phyloP scores from a whole-genome alignment of 2,797 vertebrate genomes.

The Potorous gilbertii region DNA sequence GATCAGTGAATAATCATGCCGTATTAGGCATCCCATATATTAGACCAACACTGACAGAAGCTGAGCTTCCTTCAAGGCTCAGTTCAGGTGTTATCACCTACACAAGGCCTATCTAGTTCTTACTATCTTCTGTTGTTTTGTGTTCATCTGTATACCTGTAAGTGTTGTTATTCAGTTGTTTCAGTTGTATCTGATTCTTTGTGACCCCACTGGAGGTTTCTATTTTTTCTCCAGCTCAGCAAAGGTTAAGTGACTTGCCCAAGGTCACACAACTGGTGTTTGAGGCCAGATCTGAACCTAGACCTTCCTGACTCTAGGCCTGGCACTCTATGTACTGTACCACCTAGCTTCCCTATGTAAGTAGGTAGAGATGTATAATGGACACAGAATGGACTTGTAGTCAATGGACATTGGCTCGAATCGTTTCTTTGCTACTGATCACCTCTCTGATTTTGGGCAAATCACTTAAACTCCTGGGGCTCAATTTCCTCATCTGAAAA shows the following conservation, averaged over 20 bases:
- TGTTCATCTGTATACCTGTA: not conserved
- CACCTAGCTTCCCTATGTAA: not conserved
- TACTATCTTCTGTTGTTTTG: not conserved
- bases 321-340: not conserved
- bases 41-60: slow-evolving; percentile 27
- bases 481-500: not conserved
- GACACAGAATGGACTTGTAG: not conserved
- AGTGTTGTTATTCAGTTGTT: no score
- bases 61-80: not conserved
- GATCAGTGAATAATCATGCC: slow-evolving; percentile 46
- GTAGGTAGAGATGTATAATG: not conserved
- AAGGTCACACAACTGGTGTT: not conserved
- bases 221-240: not conserved
- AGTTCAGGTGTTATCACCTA: not conserved
- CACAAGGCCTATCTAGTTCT: not conserved
- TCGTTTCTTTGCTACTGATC: not conserved
- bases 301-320: not conserved
- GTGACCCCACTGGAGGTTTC: not conserved
- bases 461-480: not conserved
- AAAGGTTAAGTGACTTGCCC: not conserved
- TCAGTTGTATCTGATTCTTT: not conserved
- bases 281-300: not conserved
- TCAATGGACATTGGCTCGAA: not conserved
- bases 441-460: not conserved
- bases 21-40: slow-evolving; percentile 56